Percentiles rank a stretch among this genome's conserved stretches.
Evolutionary conservation across 23 tunicate species (phyloP).

Genomic region (Trididemnum nubilum): DNA sequence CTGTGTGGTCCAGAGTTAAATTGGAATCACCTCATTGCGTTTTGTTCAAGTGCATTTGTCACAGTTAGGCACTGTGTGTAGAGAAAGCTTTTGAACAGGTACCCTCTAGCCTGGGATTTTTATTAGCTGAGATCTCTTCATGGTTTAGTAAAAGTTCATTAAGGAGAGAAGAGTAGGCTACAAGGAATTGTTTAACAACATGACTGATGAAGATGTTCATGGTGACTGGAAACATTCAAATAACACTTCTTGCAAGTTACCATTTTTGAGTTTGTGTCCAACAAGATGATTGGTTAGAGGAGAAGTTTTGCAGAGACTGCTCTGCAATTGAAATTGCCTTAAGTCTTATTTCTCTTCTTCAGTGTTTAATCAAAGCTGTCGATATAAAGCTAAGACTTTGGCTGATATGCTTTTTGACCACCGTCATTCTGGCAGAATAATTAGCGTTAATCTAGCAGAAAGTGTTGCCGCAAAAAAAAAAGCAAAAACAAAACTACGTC

Average conservation of each 20-base stretch:
- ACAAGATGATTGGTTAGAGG: slow-evolving; percentile 34
- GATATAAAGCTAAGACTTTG: slow-evolving; percentile 1
- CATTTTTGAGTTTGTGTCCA: slow-evolving; percentile 13
- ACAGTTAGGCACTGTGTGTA: slow-evolving; percentile 20
- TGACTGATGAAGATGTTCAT: slow-evolving; percentile 23
- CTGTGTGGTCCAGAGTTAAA: slow-evolving; percentile 40
- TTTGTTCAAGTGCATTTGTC: slow-evolving; percentile 14
- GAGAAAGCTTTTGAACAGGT: slow-evolving; percentile 17
- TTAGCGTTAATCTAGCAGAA: too few species aligned
- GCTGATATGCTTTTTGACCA: neutral
- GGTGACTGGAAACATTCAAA: neutral
- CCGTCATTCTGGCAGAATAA: too few species aligned
- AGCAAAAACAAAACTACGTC: too few species aligned
- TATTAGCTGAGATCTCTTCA: slow-evolving; percentile 11
- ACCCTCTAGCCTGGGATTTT: slow-evolving; percentile 22
- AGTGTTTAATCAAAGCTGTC: neutral
- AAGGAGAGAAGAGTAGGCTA: slow-evolving; percentile 23
- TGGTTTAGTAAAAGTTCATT: slow-evolving; percentile 25
- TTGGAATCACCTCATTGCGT: neutral
- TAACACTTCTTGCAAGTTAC: slow-evolving; percentile 6
- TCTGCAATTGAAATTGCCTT: slow-evolving; percentile 5
- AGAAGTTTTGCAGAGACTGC: slow-evolving; percentile 27
- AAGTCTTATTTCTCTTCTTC: slow-evolving; percentile 3
- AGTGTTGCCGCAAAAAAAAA: too few species aligned
- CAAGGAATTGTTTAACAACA: slow-evolving; percentile 28